Conservation (phyloP, 2,888 invertebrate genomes). For the Ctenicera cuprea region DNA sequence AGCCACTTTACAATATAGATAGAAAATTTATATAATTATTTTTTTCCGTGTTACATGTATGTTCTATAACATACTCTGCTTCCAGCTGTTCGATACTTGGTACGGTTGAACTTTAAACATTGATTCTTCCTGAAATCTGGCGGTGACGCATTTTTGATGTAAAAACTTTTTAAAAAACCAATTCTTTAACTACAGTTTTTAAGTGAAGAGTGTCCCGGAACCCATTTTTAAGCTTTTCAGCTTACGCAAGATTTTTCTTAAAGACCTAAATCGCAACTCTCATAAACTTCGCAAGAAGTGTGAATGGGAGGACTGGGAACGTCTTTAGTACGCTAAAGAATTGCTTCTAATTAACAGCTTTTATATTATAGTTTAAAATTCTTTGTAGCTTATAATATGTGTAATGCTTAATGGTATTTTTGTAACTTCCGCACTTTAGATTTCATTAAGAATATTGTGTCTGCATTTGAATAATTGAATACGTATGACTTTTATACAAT, state of each 20-base stretch:
- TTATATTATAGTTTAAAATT: constrained; percentile 17
- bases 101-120: neutral
- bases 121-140: neutral
- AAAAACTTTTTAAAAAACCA: constrained; percentile 23
- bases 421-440: too few species aligned
- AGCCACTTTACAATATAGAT: too few species aligned
- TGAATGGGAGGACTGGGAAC: constrained; percentile 15
- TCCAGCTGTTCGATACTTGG: neutral
- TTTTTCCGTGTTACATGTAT: neutral
- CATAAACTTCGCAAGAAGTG: constrained; percentile 28
- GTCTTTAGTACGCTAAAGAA: constrained; percentile 25
- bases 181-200: constrained; percentile 25
- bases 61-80: too few species aligned
- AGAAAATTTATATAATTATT: neutral
- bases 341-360: constrained; percentile 28
- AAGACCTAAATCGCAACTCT: constrained; percentile 33
- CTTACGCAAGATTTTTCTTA: constrained; percentile 26
- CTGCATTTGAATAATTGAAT: too few species aligned
- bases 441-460: too few species aligned
- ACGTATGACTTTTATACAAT: too few species aligned
- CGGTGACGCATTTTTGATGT: neutral
- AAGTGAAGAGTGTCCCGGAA: neutral
- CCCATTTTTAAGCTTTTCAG: constrained; percentile 20
- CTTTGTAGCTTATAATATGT: constrained; percentile 5
- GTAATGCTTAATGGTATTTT: too few species aligned